These are phyloP conservation scores for Aegithalos caudatus DNA, from an alignment of 2,113 vertebrate species.

Conservation along the genomic window DNA sequence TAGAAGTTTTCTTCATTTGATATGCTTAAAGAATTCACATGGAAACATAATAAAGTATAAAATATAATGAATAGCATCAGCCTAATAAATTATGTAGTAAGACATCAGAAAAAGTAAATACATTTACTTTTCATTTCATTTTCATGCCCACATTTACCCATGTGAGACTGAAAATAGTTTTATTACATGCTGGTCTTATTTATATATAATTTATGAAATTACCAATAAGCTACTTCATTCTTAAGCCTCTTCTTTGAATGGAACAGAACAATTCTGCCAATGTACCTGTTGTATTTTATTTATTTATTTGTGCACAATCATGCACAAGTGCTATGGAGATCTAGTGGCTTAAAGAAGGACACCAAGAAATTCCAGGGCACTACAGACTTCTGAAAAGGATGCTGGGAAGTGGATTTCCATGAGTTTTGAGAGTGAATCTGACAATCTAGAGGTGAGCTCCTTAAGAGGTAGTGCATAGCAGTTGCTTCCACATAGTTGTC, in stretches of 20 bases:
- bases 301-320: background rate
- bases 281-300: background rate
- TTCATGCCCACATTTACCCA: background rate
- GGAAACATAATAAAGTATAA: background rate
- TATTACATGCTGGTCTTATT: background rate
- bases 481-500: background rate
- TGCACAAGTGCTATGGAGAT: background rate
- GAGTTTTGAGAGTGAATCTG: background rate
- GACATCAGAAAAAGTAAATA: background rate
- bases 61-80: background rate
- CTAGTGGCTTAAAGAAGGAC: background rate
- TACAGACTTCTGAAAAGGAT: background rate
- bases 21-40: background rate
- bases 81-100: constrained; percentile 8
- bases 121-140: background rate
- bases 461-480: background rate
- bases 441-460: background rate
- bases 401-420: background rate
- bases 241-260: background rate
- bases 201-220: background rate
- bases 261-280: background rate
- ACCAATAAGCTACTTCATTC: background rate
- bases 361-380: background rate
- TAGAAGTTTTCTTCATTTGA: background rate
- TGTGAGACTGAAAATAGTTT: background rate